Evolutionary conservation across 2,888 invertebrate species (phyloP), one percentile per base, ranked within the genome.

Genomic region (Pyralis farinalis): DNA sequence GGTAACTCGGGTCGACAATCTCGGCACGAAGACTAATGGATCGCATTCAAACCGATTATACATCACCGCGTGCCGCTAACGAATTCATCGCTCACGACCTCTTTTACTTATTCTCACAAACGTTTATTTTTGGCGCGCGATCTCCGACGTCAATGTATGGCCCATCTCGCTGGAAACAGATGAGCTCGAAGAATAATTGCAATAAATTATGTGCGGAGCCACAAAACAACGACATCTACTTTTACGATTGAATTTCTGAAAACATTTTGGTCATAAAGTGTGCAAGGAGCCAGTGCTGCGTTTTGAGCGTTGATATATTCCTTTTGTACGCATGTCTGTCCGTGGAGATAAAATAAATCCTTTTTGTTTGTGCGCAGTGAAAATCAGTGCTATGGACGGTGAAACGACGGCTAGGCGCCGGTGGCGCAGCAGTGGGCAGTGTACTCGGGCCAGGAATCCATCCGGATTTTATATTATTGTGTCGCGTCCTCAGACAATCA

Each of bases 11-110:
- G 58, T 58, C 61, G 69, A 61, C 68, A 63, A 57, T 58, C 63
- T 59, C 58, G 61, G 60, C 64, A 60, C 50, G 50, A 60, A 70
- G 71, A 73, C 65, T 72, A 72, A 78, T 78, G 74, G 70, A 63
- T 63, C 58, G 61, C 58, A 53, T 58, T 55, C 58, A 47, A 47
- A 53, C 44, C 58, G 61, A 68, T 70, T 66, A 59, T 68, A 69
- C 61, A 71, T 73, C 65, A 64, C 63, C 56, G 53, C 58, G 53
- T 42, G 49, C 51, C 57, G n/a, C 54, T 56, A 58, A 60, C 57
- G 59, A 65, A 67, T 66, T 63, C 71, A 72, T 71, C 69, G 64
- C 62, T 66, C 63, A 61, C 57, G 47, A 51, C 49, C 49, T 46
- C 67, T 67, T 68, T 68, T 62, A 51, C 43, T 48, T 45, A 42